Conservation (phyloP, 2,797 vertebrate genomes). For the Protonibea diacanthus region DNA sequence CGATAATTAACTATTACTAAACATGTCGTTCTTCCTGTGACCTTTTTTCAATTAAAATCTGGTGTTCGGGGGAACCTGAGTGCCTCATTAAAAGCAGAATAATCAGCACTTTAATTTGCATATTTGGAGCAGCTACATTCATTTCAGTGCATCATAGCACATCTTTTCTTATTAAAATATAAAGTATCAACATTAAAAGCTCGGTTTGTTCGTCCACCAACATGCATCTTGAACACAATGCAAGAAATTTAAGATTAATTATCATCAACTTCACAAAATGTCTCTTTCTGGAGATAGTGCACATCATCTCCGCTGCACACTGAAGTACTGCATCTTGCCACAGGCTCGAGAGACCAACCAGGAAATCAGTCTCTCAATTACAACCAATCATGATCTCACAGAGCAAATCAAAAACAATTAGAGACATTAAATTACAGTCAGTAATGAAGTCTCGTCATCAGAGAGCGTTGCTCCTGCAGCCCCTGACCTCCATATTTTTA, state of each 20-base stretch:
- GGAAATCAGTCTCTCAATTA: constrained; percentile 51
- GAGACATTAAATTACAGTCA: constrained; percentile 48
- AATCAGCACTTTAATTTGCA: constrained; percentile 30
- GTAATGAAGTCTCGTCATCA: constrained; percentile 47
- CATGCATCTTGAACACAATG: not conserved
- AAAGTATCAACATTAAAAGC: not conserved
- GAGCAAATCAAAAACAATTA: constrained; percentile 63
- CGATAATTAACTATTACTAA: constrained; percentile 33
- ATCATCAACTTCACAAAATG: not conserved
- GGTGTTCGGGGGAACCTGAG: constrained; percentile 18
- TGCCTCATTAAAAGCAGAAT: constrained; percentile 42
- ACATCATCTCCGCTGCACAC: constrained; percentile 9
- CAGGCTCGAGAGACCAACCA: constrained; percentile 34
- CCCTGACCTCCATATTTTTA: constrained; percentile 40
- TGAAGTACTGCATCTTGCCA: constrained; percentile 28
- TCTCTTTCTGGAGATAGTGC: constrained; percentile 14
- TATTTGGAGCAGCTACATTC: constrained; percentile 3
- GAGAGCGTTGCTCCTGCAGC: constrained; percentile 30
- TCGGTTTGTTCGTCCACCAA: not conserved
- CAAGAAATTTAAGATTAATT: not conserved
- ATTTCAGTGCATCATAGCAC: not conserved
- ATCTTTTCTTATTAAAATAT: not conserved
- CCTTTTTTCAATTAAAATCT: constrained; percentile 48
- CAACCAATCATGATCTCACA: constrained; percentile 51
- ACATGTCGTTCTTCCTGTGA: constrained; percentile 15